Base-by-base conservation (phyloP, 2,888 invertebrate species). In the Antheraea yamamai region DNA sequence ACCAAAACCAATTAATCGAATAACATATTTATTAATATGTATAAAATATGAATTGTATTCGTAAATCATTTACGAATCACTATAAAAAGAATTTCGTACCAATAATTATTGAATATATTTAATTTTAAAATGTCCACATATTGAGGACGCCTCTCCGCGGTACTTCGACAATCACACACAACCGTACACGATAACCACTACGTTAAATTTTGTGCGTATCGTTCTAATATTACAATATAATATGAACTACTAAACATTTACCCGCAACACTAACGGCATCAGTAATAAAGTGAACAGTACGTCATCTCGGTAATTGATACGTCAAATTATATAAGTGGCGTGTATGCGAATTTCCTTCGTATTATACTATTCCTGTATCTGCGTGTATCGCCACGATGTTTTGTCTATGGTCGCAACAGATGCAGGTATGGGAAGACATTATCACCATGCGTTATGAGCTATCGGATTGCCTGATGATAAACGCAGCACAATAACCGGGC, bases 151-250 rank as follows among this genome's bases (percentile, higher is more conserved):
- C 70, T n/a, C 12, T 39, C 10, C 39, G 39, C 12, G 64, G 10
- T 20, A 35, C 70, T 39, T n/a, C 30, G 26, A 66, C 30, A 66
- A 66, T 70, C 70, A 83, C 85, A 85, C 81, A 81, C 85, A 77
- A 82, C 79, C 82, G 78, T 84, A 88, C 85, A 87, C 82, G 79
- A 79, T 83, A 87, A 86, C 81, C 73, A 87, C 93, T 94, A 93
- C 91, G 87, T 90, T 93, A 93, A 88, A 86, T 89, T 93, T 94
- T 94, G 94, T 94, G 94, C 94, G 94, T 94, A 91, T 94, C 93
- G 87, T 90, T 87, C 91, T 93, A 92, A 88, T 80, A 85, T 88
- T 88, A 89, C 83, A 85, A 81, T 84, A 88, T 85, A 84, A 86
- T 84, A 82, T 79, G 78, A 77, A 82, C 79, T 79, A 58, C 76